Base-by-base conservation (phyloP, 2,113 vertebrate species). In the Heterocephalus glaber region DNA sequence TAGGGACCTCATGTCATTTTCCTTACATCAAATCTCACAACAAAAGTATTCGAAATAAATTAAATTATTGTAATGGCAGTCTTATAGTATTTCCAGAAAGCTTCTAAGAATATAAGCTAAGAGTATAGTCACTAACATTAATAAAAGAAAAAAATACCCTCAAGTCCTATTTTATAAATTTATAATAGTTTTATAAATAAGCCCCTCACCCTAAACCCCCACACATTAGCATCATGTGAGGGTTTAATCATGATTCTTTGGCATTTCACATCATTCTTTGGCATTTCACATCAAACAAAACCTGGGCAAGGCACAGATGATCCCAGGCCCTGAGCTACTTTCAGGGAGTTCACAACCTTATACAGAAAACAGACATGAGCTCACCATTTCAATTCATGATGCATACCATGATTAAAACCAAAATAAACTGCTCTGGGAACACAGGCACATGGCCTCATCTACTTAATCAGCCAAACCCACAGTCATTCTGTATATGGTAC, bases 161-260 rank as follows among this genome's bases (percentile, higher is more conserved):
- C 70, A 86, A 90, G 47, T 63, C 16, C 35, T 68, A 89, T n/a
- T 83, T 92, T 88, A 95, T 47, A 96, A 92, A 83, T 19, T 76
- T 79, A n/a, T 1, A 68, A 83, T 58, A 33, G 38, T 72, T 89
- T 41, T 72, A 89, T 74, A 93, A 89, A 54, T 35, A 95, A 61
- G 44, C 12, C 22, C 33, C 72, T 12, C 26, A 76, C 44, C 14
- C 13, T 7, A 49, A 47, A 44, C 20, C 35, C 44, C 33, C 76
- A 85, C 47, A 80, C 22, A 82, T 83, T 44, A 95, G 38, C 54
- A 85, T 35, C n/a, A 86, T 54, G 1, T 11, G 12, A 79, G 54
- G 66, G 44, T 83, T 95, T 65, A 54, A 61, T 33, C 61, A 7
- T 2, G 52, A 2, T 82, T 79, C 49, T 61, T n/a, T 56, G 16